Base-by-base conservation (phyloP, 2,113 vertebrate species). In the Apistogramma diplotaenia region DNA sequence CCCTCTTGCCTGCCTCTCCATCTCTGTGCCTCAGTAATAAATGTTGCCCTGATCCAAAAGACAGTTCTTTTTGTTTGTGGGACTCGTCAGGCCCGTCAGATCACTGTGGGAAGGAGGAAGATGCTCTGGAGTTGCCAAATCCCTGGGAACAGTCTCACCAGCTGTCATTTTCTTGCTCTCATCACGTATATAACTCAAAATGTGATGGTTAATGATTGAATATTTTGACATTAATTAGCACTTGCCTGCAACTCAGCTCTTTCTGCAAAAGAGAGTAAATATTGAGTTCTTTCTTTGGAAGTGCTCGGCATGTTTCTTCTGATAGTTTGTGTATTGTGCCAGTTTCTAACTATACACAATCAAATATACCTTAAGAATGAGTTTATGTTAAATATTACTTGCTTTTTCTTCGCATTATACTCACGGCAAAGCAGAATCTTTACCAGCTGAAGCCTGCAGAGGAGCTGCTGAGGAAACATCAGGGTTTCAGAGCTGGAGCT, bases 1-100 rank as follows among this genome's bases (percentile, higher is more conserved):
- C 35, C 4, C 53, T 62, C 37, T 46, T 49, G 27, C 40, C 59
- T 55, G 15, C 25, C 27, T 46, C 62, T 76, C 65, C 16, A 54
- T 75, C 80, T 53, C 65, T 79, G 43, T 43, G n/a, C 33, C 83
- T 87, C 74, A 8, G 85, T 76, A 89, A 89, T 85, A 62, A 91
- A 76, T 15, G 35, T 16, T 51, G 81, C 78, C 59, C 84, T 76
- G 87, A 92, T 92, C 88, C 80, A 89, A 88, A 90, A 91, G 88
- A 84, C 82, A 74, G 79, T 27, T 67, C 76, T 91, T 87, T 89
- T 84, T 90, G 87, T 87, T 84, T 71, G 74, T 65, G 73, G 78
- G 78, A 60, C 78, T 84, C 78, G 67, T n/a, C n/a, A n/a, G n/a
- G 79, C 78, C 81, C 58, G 87, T 89, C 72, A 53, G 72, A 76